phyloP scores from a whole-genome alignment of 1,140 invertebrate genomes.

The Akabosia matsudoensis region DNA sequence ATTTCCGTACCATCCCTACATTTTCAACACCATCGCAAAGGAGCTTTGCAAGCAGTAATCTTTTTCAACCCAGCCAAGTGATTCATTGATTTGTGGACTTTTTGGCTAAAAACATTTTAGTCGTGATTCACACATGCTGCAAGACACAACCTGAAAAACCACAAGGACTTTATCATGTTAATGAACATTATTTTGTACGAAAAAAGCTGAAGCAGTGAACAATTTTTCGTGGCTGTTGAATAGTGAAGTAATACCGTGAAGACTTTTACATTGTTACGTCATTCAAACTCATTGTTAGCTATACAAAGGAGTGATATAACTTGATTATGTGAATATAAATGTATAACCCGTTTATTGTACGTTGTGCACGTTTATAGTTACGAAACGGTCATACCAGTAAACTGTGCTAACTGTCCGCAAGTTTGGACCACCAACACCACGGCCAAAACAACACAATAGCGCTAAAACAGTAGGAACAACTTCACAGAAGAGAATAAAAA shows the following conservation, averaged over 20 bases:
- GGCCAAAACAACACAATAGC: too few species aligned
- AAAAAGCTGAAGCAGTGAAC: not conserved
- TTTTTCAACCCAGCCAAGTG: not conserved
- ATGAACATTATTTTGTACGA: not conserved
- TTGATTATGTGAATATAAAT: not conserved
- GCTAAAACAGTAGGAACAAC: not conserved
- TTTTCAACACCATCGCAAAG: not conserved
- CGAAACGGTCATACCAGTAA: not conserved
- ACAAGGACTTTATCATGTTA: not conserved
- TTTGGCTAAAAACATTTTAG: not conserved
- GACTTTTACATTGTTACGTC: not conserved
- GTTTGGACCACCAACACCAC: too few species aligned
- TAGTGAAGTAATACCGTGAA: not conserved
- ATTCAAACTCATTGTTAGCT: not conserved
- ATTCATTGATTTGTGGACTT: not conserved
- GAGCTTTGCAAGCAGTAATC: not conserved
- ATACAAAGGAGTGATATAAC: not conserved
- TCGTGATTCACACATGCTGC: not conserved
- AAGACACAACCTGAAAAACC: not conserved
- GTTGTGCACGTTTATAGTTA: not conserved
- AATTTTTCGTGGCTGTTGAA: not conserved
- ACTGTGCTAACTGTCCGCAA: not conserved
- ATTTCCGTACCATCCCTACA: not conserved
- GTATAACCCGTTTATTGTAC: not conserved
- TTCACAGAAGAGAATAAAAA: too few species aligned